Percentiles rank a stretch among this genome's conserved stretches.
These are phyloP conservation scores for Styela clava DNA, from an alignment of 23 tunicate species.

Conservation along the genomic window DNA sequence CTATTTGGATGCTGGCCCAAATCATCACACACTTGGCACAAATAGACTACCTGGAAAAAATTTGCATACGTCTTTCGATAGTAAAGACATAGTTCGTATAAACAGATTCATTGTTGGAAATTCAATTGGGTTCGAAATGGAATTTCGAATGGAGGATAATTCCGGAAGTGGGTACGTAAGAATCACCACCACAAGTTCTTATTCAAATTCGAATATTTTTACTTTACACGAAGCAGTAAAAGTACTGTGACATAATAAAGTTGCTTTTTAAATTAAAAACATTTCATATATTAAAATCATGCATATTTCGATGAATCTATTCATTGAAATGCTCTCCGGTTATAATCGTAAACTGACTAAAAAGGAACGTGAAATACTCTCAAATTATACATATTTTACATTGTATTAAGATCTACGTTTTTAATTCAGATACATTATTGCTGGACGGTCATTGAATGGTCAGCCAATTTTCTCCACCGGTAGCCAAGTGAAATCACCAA, in stretches of 20 bases:
- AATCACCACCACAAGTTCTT: not conserved
- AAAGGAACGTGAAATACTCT: no score
- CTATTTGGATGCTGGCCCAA: not conserved
- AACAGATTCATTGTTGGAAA: slow-evolving; percentile 34
- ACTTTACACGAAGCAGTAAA: not conserved
- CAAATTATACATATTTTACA: no score
- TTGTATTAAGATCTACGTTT: no score
- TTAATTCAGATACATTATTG: slow-evolving; percentile 82
- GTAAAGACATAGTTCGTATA: not conserved
- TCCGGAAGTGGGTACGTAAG: slow-evolving; percentile 82
- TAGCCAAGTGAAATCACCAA: not conserved
- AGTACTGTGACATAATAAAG: not conserved
- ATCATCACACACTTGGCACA: not conserved
- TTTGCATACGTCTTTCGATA: not conserved
- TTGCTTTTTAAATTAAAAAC: no score
- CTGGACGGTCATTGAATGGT: slow-evolving; percentile 60
- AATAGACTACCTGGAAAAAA: not conserved
- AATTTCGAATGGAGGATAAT: slow-evolving; percentile 49
- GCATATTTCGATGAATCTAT: no score
- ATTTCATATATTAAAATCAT: no score
- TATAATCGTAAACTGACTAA: no score
- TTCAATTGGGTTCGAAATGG: slow-evolving; percentile 84
- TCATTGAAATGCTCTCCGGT: no score
- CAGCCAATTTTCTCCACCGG: slow-evolving; percentile 15
- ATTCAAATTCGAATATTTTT: not conserved